Evolutionary conservation across 2,888 invertebrate species (phyloP), one percentile per base, ranked within the genome.

Genomic region (Dyspetes luteomarginatus): DNA sequence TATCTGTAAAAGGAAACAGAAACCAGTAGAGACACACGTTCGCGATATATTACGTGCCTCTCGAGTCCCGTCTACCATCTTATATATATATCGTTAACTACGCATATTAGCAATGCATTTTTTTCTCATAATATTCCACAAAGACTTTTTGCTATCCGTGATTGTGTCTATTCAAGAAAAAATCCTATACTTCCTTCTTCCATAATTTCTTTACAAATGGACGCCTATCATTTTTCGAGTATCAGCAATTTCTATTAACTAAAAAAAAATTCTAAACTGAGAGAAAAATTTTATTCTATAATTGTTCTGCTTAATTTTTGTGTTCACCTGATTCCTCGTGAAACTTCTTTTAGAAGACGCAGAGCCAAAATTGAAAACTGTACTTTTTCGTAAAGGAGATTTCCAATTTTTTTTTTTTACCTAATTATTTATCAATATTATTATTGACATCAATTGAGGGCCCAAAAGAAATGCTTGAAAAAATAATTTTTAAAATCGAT

Each of bases 1-100:
- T 55, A 41, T 72, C 72, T 73, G 72, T 81, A 77, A 77, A 72
- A 77, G 76, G 81, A 72, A 48, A 56, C 72, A 19, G 43, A 52
- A 50, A 67, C 56, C 24, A 45, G 75, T 52, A 50, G 26, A 52
- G 41, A 71, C 9, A 60, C 65, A 50, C 75, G 58, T 75, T 2
- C 45, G 12, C 1, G 5, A 22, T 43, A 41, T 36, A 48, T 17
- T 56, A 48, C 24, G 26, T 64, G 62, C 45, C 45, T 64, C 62
- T 15, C 1, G 15, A 24, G n/a, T 15, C 24, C 15, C 62, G 45
- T 19, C 24, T 45, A 26, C 62, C n/a, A n/a, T n/a, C n/a, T n/a
- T n/a, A 41, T 9, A 60, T 45, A 5, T 12, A 55, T 22, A 56
- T 64, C 36, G 36, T 22, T 17, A 65, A 30, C 65, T 45, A 56